Conservation (phyloP, 2,888 invertebrate genomes). For the Amblyjoppa fuscipennis region DNA sequence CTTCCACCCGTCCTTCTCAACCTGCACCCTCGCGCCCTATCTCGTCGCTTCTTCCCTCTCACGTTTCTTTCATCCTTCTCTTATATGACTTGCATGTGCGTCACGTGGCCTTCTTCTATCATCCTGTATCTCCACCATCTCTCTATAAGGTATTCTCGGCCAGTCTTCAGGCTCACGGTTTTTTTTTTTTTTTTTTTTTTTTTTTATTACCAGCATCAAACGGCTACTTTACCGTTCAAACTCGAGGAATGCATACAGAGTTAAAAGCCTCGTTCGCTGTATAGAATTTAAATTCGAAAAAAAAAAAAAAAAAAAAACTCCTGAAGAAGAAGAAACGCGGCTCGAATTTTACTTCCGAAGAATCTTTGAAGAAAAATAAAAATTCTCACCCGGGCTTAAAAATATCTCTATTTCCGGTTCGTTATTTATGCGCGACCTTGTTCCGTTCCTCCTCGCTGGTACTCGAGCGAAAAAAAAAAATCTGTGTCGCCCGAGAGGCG, state of each 20-base stretch:
- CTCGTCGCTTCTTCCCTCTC: constrained; percentile 36
- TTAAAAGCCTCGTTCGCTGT: constrained; percentile 30
- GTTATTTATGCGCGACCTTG: constrained; percentile 51
- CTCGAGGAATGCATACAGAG: constrained; percentile 22
- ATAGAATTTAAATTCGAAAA: not conserved
- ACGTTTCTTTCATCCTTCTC: constrained; percentile 63
- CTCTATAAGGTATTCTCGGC: constrained; percentile 53
- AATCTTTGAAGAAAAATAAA: constrained; percentile 12
- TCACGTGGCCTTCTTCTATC: constrained; percentile 61
- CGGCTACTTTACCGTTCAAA: constrained; percentile 57
- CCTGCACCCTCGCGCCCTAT: constrained; percentile 21
- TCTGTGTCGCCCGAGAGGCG: constrained; percentile 56
- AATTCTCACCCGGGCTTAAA: not conserved
- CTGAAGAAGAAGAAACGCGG: not conserved
- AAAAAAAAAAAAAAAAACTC: not conserved
- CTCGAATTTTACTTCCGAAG: not conserved
- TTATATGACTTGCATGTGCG: constrained; percentile 61
- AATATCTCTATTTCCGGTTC: constrained; percentile 24
- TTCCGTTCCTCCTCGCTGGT: constrained; percentile 18
- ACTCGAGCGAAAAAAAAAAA: constrained; percentile 33
- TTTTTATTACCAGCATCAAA: constrained; percentile 59
- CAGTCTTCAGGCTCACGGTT: constrained; percentile 48
- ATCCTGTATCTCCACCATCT: constrained; percentile 40
- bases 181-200: constrained; percentile 43
- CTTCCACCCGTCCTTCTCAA: constrained; percentile 48